These are phyloP conservation scores for Leptinotarsa peninsularis DNA, from an alignment of 2,888 invertebrate species.

Conservation along the genomic window DNA sequence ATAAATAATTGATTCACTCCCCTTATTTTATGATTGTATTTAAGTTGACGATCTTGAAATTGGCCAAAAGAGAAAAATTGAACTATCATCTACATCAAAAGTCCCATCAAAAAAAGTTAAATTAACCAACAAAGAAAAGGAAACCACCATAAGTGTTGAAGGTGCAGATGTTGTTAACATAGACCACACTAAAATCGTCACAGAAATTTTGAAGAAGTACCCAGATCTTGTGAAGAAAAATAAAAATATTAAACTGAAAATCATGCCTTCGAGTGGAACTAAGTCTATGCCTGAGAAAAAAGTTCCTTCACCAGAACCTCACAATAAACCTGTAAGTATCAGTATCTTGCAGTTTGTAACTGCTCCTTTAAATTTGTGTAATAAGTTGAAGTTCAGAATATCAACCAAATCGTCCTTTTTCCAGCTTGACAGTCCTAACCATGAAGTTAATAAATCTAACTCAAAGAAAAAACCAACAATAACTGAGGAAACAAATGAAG, in stretches of 20 bases:
- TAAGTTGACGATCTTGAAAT: conserved; percentile 30
- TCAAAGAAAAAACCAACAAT: conserved; percentile 19
- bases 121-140: conserved; percentile 73
- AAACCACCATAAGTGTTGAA: conserved; percentile 60
- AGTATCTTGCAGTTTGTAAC: not conserved
- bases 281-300: conserved; percentile 40
- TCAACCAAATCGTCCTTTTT: not conserved
- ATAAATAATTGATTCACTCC: no score
- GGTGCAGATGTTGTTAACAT: conserved; percentile 50
- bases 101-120: conserved; percentile 69
- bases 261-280: conserved; percentile 72
- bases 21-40: not conserved
- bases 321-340: conserved; percentile 32
- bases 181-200: conserved; percentile 85
- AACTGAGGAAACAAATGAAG: conserved; percentile 61
- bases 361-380: not conserved
- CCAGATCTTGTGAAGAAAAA: conserved; percentile 88
- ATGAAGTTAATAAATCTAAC: no score
- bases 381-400: no score
- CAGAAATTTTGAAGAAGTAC: conserved; percentile 88
- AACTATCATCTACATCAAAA: conserved; percentile 57
- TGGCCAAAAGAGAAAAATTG: conserved; percentile 47
- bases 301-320: conserved; percentile 18
- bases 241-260: conserved; percentile 88
- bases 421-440: conserved; percentile 1